A percentile compares a stretch with the other conserved stretches of the same genome.
Conservation (phyloP, 2,113 vertebrate genomes). For the Paralichthys olivaceus region DNA sequence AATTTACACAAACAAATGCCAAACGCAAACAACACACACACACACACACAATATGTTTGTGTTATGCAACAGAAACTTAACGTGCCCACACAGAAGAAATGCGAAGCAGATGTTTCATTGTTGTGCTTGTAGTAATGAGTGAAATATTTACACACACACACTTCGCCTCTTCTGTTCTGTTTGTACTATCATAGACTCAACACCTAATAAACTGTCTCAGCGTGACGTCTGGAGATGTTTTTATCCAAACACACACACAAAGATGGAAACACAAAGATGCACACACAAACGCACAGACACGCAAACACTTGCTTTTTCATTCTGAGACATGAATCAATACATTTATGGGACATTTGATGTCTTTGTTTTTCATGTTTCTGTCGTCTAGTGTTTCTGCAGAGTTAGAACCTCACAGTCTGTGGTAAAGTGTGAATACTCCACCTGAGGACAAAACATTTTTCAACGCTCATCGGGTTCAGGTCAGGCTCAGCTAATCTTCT, state of each 20-base stretch:
- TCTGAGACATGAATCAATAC: conserved; percentile 44
- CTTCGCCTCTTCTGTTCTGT: background rate
- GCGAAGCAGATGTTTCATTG: conserved; percentile 7
- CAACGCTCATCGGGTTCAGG: too few species aligned
- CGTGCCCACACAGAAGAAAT: conserved; percentile 3
- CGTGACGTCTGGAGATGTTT: conserved; percentile 52
- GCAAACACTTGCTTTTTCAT: conserved; percentile 32
- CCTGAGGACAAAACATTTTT: too few species aligned
- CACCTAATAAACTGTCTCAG: conserved; percentile 47
- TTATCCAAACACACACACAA: background rate
- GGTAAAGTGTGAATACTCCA: too few species aligned
- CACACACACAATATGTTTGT: background rate
- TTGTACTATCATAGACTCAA: conserved; percentile 26
- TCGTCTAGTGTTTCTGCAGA: too few species aligned
- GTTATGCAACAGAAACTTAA: conserved; percentile 9
- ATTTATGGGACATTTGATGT: conserved; percentile 17
- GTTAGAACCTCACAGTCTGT: too few species aligned
- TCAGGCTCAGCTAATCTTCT: too few species aligned
- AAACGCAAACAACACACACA: background rate
- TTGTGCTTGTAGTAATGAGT: conserved; percentile 4
- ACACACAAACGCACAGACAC: conserved; percentile 10
- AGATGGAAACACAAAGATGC: too few species aligned
- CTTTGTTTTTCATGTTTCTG: too few species aligned
- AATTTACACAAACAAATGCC: conserved; percentile 26
- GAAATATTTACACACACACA: conserved; percentile 12